Conservation (phyloP, 1,140 invertebrate species). For the Drosophila bipectinata region DNA sequence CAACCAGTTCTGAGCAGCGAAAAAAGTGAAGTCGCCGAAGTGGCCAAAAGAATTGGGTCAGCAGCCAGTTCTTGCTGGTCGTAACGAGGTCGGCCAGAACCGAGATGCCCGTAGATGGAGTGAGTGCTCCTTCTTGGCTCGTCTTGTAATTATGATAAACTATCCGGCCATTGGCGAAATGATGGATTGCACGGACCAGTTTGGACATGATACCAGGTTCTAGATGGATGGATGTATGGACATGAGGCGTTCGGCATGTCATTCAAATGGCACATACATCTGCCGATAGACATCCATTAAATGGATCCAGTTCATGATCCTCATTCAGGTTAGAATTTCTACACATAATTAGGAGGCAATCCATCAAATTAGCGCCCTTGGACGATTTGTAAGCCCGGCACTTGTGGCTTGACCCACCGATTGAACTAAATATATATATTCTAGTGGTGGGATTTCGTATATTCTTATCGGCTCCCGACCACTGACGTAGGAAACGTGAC, state of each 20-base stretch:
- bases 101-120: constrained; percentile 46
- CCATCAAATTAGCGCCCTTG: constrained; percentile 62
- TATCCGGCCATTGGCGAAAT: constrained; percentile 44
- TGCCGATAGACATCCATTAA: constrained; percentile 10
- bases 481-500: constrained; percentile 53
- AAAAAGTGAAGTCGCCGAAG: constrained; percentile 65
- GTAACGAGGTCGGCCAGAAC: constrained; percentile 59
- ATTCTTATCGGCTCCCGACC: constrained; percentile 41
- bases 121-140: constrained; percentile 21
- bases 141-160: constrained; percentile 71
- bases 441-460: constrained; percentile 2
- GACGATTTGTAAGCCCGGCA: constrained; percentile 41
- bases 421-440: neutral
- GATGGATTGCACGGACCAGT: constrained; percentile 65
- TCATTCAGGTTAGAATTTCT: neutral
- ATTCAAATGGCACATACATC: constrained; percentile 2
- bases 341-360: constrained; percentile 39
- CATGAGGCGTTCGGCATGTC: constrained; percentile 21
- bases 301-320: constrained; percentile 6
- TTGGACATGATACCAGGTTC: constrained; percentile 32
- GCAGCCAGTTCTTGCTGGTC: constrained; percentile 43
- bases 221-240: constrained; percentile 40
- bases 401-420: constrained; percentile 29
- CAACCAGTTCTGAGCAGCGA: constrained; percentile 65
- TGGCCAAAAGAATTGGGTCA: constrained; percentile 65